These are phyloP conservation scores for Numenius arquata DNA, from an alignment of 2,113 vertebrate genomes.

Conservation along the genomic window DNA sequence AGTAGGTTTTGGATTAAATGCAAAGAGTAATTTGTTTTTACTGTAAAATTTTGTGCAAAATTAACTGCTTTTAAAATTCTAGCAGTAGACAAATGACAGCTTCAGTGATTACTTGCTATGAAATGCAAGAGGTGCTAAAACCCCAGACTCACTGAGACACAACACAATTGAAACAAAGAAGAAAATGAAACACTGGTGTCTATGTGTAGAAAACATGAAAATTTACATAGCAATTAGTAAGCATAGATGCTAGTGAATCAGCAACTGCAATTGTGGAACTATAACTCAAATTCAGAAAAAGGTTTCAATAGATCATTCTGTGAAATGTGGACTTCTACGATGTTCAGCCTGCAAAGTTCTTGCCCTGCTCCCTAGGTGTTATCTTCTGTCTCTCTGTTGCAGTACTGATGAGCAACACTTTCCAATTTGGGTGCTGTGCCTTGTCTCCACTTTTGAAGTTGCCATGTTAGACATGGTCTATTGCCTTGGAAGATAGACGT, in stretches of 20 bases:
- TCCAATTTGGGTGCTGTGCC: not conserved
- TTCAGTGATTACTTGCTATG: not conserved
- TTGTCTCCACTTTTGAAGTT: not conserved
- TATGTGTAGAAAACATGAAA: not conserved
- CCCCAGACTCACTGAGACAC: rapidly evolving
- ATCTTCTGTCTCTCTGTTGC: not conserved
- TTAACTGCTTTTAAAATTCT: not conserved
- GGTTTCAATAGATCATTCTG: not conserved
- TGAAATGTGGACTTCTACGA: not conserved
- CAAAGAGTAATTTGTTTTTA: not conserved
- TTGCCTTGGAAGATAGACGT: not conserved
- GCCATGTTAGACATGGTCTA: not conserved
- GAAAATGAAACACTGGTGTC: not conserved
- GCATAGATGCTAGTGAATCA: not conserved
- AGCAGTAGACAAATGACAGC: not conserved
- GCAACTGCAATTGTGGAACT: not conserved
- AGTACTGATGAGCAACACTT: not conserved
- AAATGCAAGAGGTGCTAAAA: not conserved
- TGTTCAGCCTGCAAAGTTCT: not conserved
- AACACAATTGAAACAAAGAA: not conserved
- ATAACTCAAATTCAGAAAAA: not conserved
- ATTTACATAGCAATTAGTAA: not conserved
- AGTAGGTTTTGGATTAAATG: not conserved
- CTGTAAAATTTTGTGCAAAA: not conserved
- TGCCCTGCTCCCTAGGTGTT: not conserved